Evolutionary conservation across 2,888 invertebrate species (phyloP), one percentile per base, ranked within the genome.

Genomic region (Rhogogaster chlorosoma): DNA sequence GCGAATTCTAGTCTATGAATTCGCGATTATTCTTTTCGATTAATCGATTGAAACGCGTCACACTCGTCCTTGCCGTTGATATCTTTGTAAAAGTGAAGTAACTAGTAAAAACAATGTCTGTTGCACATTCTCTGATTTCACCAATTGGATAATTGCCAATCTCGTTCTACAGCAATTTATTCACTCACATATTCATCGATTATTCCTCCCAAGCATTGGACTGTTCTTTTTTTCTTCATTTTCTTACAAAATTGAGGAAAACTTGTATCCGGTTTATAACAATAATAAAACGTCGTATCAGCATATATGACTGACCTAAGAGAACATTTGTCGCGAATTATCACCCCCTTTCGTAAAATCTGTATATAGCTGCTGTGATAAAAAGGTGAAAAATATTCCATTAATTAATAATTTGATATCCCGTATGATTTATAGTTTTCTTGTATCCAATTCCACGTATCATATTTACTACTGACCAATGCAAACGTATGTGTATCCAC

Each of bases 391-490:
- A 91, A 91, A 91, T 90, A 87, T 91, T 91, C 90, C 91, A 88
- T 82, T 86, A 83, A 83, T 67, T 64, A 83, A 67, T 4, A 15
- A n/a, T 18, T 15, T 18, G 22, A 32, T 57, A 85, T 70, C 36
- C 67, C 49, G 29, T 53, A 26, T 90, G 89, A 91, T 89, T 89
- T 89, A 91, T 89, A 88, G 88, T 89, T 90, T 90, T 88, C 90
- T 89, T 90, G 89, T 90, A 90, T 91, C 88, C 90, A 89, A 90
- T 90, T 88, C 90, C 7, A 89, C 70, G 88, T 91, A 90, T 89
- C 89, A 85, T 88, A 86, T 88, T 87, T 89, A 86, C 75, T 86
- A 85, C 85, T 10, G 18, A n/a, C 83, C n/a, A n/a, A n/a, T n/a
- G n/a, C n/a, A n/a, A n/a, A n/a, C n/a, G n/a, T 84, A 84, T 64